These are phyloP conservation scores for Montipora sp. DNA, from an alignment of 64 coral and sea anemone species.

Conservation along the genomic window DNA sequence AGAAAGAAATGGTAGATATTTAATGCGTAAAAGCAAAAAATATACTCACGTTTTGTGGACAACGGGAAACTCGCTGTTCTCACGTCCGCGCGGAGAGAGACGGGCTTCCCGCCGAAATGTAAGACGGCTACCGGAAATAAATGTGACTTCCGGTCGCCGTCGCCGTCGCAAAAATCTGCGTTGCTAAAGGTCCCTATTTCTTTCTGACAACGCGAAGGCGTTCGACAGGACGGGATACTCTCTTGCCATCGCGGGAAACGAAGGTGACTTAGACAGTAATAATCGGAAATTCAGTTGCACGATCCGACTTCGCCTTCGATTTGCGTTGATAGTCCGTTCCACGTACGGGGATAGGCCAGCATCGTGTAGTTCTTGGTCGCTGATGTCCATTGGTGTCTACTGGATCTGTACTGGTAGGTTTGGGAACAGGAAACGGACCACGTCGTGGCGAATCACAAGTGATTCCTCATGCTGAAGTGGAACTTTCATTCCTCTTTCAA, in stretches of 20 bases:
- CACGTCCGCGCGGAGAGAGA: constrained; percentile 17
- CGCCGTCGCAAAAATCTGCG: too few species aligned
- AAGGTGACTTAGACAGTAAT: constrained; percentile 6
- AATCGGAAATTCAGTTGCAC: neutral
- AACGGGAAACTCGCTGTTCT: constrained; percentile 30
- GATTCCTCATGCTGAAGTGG: neutral
- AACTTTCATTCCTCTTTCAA: constrained; percentile 31
- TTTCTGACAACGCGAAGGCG: constrained; percentile 30
- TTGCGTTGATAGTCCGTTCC: neutral
- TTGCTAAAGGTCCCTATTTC: neutral
- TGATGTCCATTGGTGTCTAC: neutral
- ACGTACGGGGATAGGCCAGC: constrained; percentile 1
- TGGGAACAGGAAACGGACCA: constrained; percentile 12
- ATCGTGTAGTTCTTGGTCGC: neutral
- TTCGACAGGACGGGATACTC: constrained; percentile 21
- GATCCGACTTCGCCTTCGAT: neutral
- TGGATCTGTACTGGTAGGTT: neutral
- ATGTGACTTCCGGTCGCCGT: too few species aligned
- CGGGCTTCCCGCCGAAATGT: neutral
- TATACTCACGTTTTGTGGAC: constrained; percentile 5
- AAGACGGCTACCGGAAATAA: too few species aligned
- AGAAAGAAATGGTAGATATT: constrained; percentile 22
- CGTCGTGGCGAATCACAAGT: neutral
- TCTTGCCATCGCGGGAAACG: neutral
- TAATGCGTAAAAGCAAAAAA: constrained; percentile 1